phyloP scores from a whole-genome alignment of 2,888 invertebrate genomes.

The Reticulitermes lucifugus region DNA sequence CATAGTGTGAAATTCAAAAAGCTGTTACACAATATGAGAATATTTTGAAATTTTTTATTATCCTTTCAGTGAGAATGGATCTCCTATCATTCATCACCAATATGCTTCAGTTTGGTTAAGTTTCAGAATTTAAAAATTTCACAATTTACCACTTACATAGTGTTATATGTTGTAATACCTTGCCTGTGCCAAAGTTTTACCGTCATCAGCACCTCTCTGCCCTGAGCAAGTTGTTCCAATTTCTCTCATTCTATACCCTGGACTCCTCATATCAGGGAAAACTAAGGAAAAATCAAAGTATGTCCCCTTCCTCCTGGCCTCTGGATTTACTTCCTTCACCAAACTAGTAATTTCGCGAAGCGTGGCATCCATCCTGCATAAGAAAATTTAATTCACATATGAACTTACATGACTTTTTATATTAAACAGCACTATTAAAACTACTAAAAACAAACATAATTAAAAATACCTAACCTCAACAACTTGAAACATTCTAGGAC shows the following conservation, averaged over 20 bases:
- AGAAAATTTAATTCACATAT: not conserved
- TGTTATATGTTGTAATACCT: slow-evolving; percentile 60
- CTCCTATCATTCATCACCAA: too few species aligned
- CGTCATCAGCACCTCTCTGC: slow-evolving; percentile 93
- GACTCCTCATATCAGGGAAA: slow-evolving; percentile 76
- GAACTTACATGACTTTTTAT: too few species aligned
- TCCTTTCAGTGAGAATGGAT: too few species aligned
- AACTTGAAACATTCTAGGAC: too few species aligned
- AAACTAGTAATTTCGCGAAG: slow-evolving; percentile 95
- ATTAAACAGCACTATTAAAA: too few species aligned
- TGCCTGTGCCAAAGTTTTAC: slow-evolving; percentile 86
- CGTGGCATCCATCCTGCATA: slow-evolving; percentile 86
- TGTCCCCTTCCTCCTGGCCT: slow-evolving; percentile 94
- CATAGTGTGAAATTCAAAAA: slow-evolving; percentile 23
- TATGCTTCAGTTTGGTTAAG: too few species aligned
- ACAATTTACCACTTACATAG: not conserved
- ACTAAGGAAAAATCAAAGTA: slow-evolving; percentile 97
- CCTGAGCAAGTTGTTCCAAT: slow-evolving; percentile 95
- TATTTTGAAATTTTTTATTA: too few species aligned
- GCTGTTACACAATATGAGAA: not conserved
- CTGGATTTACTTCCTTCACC: slow-evolving; percentile 98
- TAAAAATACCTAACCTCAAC: too few species aligned
- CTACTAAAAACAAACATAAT: too few species aligned
- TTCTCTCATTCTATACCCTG: slow-evolving; percentile 90
- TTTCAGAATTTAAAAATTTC: too few species aligned